Percentiles rank a stretch among this genome's conserved stretches.
phyloP scores from a whole-genome alignment of 2,888 invertebrate genomes.

The Athetis lepigone region DNA sequence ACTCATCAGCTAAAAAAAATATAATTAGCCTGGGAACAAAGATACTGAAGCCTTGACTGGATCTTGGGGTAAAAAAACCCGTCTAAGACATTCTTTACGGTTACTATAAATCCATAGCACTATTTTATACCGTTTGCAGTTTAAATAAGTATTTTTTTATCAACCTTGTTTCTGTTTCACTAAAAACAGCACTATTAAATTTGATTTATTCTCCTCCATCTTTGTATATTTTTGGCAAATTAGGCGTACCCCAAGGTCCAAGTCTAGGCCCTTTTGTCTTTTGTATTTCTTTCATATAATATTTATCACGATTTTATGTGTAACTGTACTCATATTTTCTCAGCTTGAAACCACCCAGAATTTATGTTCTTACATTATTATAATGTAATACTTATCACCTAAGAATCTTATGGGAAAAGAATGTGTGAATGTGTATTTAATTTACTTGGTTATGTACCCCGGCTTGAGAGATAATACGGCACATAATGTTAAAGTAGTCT shows the following conservation, averaged over 20 bases:
- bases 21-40: slow-evolving; percentile 28
- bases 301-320: background rate
- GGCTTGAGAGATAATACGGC: slow-evolving; percentile 35
- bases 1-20: slow-evolving; percentile 36
- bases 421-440: slow-evolving; percentile 56
- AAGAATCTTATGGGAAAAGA: slow-evolving; percentile 58
- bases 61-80: background rate
- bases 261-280: background rate
- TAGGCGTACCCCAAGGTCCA: slow-evolving; percentile 8
- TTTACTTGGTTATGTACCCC: slow-evolving; percentile 31
- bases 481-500: slow-evolving; percentile 49
- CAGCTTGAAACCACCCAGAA: slow-evolving; percentile 15
- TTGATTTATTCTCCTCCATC: background rate
- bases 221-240: background rate
- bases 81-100: slow-evolving; percentile 2
- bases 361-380: slow-evolving; percentile 37
- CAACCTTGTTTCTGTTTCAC: background rate
- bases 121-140: background rate
- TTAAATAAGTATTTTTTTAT: background rate
- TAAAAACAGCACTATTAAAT: background rate
- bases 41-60: background rate
- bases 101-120: background rate
- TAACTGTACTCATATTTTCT: background rate
- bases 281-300: background rate
- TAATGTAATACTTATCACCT: slow-evolving; percentile 35